phyloP scores from a whole-genome alignment of 2,797 vertebrate species.

The Pantherophis vulpinus region DNA sequence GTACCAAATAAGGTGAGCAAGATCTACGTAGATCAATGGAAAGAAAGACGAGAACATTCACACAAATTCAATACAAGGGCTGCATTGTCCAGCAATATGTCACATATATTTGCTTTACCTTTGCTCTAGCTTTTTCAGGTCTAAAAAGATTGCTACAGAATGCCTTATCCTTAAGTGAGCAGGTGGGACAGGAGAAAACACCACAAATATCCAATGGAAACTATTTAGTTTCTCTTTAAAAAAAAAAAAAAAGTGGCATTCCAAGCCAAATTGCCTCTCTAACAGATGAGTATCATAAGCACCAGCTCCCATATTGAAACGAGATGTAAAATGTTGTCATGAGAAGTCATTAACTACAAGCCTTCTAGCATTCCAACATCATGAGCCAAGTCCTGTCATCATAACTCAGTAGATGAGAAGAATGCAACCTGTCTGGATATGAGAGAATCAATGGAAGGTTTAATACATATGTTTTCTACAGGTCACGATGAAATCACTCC shows the following conservation, averaged over 20 bases:
- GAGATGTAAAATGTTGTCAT: background rate
- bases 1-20: background rate
- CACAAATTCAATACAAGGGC: background rate
- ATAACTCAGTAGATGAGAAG: background rate
- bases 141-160: background rate
- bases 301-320: background rate
- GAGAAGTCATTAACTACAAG: background rate
- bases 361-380: background rate
- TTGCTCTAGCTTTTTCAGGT: background rate
- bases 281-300: background rate
- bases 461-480: background rate
- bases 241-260: background rate
- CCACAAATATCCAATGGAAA: background rate
- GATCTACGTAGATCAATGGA: background rate
- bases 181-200: background rate
- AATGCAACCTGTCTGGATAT: background rate
- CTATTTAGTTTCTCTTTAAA: background rate
- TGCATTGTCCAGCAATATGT: background rate
- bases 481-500: background rate
- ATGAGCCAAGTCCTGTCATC: background rate
- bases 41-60: background rate
- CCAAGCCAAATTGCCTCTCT: background rate
- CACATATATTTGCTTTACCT: background rate
- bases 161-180: background rate
- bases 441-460: background rate